These are phyloP conservation scores for Geothlypis trichas DNA, from an alignment of 2,113 vertebrate species.

Conservation along the genomic window DNA sequence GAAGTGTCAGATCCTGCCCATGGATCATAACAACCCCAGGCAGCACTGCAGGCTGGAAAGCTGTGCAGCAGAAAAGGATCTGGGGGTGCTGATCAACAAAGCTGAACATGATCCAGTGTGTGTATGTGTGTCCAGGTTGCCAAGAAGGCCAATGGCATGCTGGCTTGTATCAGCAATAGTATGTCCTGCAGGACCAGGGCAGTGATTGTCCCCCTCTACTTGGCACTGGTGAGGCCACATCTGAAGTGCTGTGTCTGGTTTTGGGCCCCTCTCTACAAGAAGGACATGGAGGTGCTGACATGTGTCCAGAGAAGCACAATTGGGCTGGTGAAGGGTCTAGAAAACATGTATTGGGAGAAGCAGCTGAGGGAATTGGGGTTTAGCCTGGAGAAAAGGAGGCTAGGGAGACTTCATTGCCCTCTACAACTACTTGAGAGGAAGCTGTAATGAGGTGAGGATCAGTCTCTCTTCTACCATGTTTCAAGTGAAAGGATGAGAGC, in stretches of 20 bases:
- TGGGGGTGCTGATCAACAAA: rapidly evolving
- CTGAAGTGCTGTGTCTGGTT: rapidly evolving
- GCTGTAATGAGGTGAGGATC: background rate
- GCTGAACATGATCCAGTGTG: background rate
- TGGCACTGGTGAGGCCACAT: rapidly evolving
- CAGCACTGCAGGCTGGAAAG: background rate
- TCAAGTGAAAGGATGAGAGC: background rate
- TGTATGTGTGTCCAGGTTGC: background rate
- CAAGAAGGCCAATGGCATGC: background rate
- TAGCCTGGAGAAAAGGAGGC: background rate
- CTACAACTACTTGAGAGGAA: background rate
- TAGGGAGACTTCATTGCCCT: background rate
- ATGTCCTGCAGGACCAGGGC: background rate
- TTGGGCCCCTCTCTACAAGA: background rate
- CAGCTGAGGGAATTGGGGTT: background rate
- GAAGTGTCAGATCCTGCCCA: background rate
- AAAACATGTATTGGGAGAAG: background rate
- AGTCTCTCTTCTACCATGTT: background rate
- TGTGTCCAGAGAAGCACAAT: rapidly evolving
- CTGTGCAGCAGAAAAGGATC: background rate
- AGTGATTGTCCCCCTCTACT: background rate
- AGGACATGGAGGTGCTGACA: no score
- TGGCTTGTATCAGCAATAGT: background rate
- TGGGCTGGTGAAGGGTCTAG: background rate
- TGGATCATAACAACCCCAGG: background rate